phyloP scores from a whole-genome alignment of 2,113 vertebrate genomes.

The Tupaia chinensis region DNA sequence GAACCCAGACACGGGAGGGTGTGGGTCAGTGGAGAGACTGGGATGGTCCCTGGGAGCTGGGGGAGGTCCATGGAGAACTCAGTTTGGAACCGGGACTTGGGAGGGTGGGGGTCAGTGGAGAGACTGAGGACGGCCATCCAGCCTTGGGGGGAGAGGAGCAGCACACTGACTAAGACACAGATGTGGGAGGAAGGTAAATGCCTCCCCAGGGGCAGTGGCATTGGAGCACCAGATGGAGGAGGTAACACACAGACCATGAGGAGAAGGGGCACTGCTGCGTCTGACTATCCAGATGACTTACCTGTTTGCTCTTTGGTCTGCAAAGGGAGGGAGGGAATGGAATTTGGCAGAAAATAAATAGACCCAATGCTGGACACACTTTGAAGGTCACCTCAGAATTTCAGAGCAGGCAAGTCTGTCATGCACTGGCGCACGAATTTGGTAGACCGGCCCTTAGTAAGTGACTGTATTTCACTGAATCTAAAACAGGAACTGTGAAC shows the following conservation, averaged over 20 bases:
- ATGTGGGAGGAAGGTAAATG: too few relatives aligned
- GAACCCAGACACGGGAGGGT: too few relatives aligned
- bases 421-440: not conserved
- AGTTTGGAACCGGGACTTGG: too few relatives aligned
- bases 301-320: not conserved
- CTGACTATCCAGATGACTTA: not conserved
- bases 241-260: rapidly evolving
- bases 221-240: too few relatives aligned
- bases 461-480: not conserved
- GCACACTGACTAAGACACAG: rapidly evolving
- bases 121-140: too few relatives aligned
- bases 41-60: too few relatives aligned
- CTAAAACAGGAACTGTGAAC: not conserved
- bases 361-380: too few relatives aligned
- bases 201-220: not conserved
- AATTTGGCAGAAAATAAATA: not conserved
- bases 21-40: too few relatives aligned
- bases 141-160: rapidly evolving
- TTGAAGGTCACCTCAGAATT: not conserved
- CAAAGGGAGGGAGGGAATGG: not conserved
- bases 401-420: not conserved
- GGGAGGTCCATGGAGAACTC: too few relatives aligned
- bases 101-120: not conserved
- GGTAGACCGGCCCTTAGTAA: not conserved
- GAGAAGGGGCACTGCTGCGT: not conserved